Evolutionary conservation across 2,888 invertebrate genomes (phyloP), one percentile per base, ranked within the genome.

Genomic region (Cotesia congregata): DNA sequence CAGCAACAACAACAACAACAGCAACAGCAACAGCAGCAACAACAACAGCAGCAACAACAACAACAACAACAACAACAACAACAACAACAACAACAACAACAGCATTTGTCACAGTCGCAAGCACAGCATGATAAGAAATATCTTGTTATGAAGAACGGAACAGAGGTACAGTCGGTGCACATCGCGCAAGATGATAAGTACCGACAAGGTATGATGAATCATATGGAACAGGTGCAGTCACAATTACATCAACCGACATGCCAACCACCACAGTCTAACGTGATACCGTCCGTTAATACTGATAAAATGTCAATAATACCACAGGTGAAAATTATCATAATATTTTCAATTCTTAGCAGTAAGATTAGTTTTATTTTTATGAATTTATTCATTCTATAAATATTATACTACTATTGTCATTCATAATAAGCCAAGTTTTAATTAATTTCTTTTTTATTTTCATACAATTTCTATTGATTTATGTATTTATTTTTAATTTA

Each of bases 121-220:
- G 62, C 70, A 20, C 85, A 90, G 15, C 89, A 90, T 60, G 93
- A 94, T 70, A 93, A 94, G 86, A 94, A 93, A 86, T 89, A 86
- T 78, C 90, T 93, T 80, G 92, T 94, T 83, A 91, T 94, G 78
- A 94, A 94, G 87, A 93, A 87, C 80, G 88, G 83, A n/a, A 83
- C 86, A 85, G 88, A 88, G 41, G 82, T 85, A 38, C 76, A 83
- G 15, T 80, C 83, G 67, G 77, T 82, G 12, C 85, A 83, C 73
- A 91, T 87, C 92, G 85, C 79, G 76, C 85, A 93, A 89, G 92
- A 84, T 86, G 90, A 90, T 78, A 86, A 85, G 74, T 88, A 88
- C 75, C 82, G 89, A 61, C 81, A 83, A 39, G 79, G 87, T 78
- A 83, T 85, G 62, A 85, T 88, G 71, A 88, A 86, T 82, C 89